A percentile compares a stretch with the other conserved stretches of the same genome.
Evolutionary conservation across 2,797 vertebrate species (phyloP).

Genomic region (Alauda arvensis): DNA sequence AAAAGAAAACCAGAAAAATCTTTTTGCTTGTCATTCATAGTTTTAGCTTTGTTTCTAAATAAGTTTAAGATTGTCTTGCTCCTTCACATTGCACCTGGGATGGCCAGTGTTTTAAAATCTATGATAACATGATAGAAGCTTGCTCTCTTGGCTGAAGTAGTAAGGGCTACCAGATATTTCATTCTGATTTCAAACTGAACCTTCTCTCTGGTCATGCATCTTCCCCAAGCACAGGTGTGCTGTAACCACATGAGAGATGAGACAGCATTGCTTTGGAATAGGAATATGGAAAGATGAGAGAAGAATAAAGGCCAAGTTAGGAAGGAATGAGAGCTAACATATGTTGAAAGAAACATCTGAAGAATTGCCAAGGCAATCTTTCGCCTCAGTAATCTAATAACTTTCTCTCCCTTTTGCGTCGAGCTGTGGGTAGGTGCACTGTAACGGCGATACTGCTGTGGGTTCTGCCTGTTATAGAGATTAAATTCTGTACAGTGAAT

Average conservation of each 20-base stretch:
- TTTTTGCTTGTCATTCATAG: neutral
- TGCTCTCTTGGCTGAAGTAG: neutral
- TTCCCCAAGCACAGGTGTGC: neutral
- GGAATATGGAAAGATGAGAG: neutral
- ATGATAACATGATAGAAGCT: neutral
- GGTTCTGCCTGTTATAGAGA: constrained; percentile 13
- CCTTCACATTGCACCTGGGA: rapidly evolving
- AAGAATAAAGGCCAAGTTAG: neutral
- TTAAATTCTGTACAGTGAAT: constrained; percentile 24
- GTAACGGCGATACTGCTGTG: neutral
- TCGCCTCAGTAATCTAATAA: constrained; percentile 15
- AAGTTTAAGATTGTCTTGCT: neutral
- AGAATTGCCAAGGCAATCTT: constrained; percentile 12
- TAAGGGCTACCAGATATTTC: neutral
- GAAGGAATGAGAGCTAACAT: neutral
- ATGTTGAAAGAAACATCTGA: constrained; percentile 15
- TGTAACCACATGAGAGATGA: neutral
- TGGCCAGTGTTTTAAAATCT: neutral
- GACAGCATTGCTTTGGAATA: neutral
- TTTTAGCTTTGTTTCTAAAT: neutral
- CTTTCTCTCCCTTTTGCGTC: neutral
- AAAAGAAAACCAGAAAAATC: neutral
- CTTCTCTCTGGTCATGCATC: rapidly evolving
- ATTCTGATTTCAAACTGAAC: neutral
- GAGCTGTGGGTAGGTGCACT: neutral